Evolutionary conservation across 2,888 invertebrate species (phyloP), one percentile per base, ranked within the genome.

Genomic region (Cheilosia scutellata): DNA sequence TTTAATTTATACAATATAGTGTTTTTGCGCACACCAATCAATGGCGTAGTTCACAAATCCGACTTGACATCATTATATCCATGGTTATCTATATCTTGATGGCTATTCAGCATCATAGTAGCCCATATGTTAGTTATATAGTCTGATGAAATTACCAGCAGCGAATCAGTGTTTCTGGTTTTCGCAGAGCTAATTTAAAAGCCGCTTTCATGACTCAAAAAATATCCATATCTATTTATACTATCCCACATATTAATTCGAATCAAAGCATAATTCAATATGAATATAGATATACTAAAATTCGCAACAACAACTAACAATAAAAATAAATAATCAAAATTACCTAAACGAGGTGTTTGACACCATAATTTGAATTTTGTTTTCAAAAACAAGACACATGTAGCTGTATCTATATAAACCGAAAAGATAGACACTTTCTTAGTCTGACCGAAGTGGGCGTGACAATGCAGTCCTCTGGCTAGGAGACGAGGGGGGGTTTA

Each of bases 291-390:
- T n/a, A n/a, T n/a, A 27, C 20, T 9, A 29, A 16, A 9, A 47
- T 4, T 16, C 27, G 9, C 33, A 33, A 7, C 33, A 33, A 37
- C 37, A 40, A 6, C 16, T 7, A 27, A 68, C 20, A 57, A 42
- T 6, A 33, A 27, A 47, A 62, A 16, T 5, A 71, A 53, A 47
- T 47, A 71, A 70, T 51, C 60, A 11, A 37, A 37, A 37, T 58
- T 33, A 77, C 55, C 55, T 37, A 74, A 57, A 74, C 47, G 75
- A 80, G 84, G 84, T 84, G 84, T 71, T 84, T 84, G 84, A 79
- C 83, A 79, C 75, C 51, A 58, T 70, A 70, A 78, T 75, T 79
- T 70, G 74, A 74, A 78, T 83, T 74, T 78, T 71, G 44, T 84
- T 75, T 75, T 70, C 20, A 49, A 65, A 71, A 62, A 57, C 20